Percentiles rank a stretch among this genome's conserved stretches.
Evolutionary conservation across 2,797 vertebrate species (phyloP).

Genomic region (Phyllotis vaccarum): DNA sequence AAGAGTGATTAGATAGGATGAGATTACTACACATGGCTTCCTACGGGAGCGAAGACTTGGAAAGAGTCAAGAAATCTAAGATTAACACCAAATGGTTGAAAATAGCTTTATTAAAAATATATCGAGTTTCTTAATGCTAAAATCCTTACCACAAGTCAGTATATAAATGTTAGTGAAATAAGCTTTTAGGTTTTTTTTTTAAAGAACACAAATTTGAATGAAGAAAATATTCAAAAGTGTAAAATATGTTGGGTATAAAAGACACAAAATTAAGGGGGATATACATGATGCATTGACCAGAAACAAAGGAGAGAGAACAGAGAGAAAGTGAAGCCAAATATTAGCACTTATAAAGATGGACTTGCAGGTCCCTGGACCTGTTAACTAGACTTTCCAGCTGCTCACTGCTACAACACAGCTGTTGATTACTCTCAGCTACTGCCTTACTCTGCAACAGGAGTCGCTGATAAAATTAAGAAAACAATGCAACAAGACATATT

Average conservation of each 20-base stretch:
- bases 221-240: neutral
- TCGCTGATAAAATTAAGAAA: neutral
- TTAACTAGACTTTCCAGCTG: neutral
- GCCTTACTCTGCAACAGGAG: neutral
- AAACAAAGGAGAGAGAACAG: neutral
- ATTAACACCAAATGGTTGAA: neutral
- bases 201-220: neutral
- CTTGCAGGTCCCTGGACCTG: neutral
- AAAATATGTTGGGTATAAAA: neutral
- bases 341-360: neutral
- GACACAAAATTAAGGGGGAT: neutral
- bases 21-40: neutral
- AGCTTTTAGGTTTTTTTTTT: neutral
- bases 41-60: neutral
- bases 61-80: neutral
- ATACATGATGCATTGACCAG: neutral
- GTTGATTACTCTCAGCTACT: neutral
- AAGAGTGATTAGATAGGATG: neutral
- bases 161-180: neutral
- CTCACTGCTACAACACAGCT: neutral
- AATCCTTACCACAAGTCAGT: conserved; percentile 4
- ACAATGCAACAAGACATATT: neutral
- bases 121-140: neutral
- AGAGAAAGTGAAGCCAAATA: neutral
- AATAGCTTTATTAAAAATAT: conserved; percentile 27